phyloP scores from a whole-genome alignment of 2,797 vertebrate genomes.

The Apogon hyalosoma region DNA sequence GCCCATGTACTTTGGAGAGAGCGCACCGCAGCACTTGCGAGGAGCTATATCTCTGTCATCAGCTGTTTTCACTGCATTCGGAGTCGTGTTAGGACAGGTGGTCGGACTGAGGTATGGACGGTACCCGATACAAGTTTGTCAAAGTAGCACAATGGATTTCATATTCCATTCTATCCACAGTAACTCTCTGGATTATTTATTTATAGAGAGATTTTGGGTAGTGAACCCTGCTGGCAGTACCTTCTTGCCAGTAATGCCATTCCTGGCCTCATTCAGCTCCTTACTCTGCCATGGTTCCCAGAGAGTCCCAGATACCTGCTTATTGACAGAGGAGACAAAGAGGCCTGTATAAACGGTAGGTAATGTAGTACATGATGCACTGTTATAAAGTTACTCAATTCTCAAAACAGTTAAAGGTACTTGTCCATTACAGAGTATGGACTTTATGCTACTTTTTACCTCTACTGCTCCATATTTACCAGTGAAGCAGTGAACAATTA shows the following conservation, averaged over 20 bases:
- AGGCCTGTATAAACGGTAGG: constrained; percentile 88
- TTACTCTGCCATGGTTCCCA: constrained; percentile 90
- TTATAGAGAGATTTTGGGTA: constrained; percentile 89
- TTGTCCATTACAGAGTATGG: background rate
- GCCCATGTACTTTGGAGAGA: constrained; percentile 95
- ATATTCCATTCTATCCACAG: background rate
- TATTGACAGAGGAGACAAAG: constrained; percentile 89
- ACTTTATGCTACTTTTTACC: constrained; percentile 1
- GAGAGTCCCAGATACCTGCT: constrained; percentile 95
- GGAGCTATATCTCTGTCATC: constrained; percentile 89
- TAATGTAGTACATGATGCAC: background rate
- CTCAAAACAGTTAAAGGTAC: background rate
- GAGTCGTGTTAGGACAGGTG: constrained; percentile 89
- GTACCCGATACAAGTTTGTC: background rate
- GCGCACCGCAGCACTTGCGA: constrained; percentile 89
- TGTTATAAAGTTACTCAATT: background rate
- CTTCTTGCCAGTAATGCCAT: constrained; percentile 90
- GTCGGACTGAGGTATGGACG: constrained; percentile 88
- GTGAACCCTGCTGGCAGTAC: constrained; percentile 88
- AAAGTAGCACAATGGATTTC: background rate
- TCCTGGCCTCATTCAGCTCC: constrained; percentile 89
- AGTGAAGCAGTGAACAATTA: too few species aligned
- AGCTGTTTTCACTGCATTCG: constrained; percentile 90
- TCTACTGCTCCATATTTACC: background rate
- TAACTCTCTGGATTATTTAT: constrained; percentile 43